Evolutionary conservation across 2,888 invertebrate genomes (phyloP).

Genomic region (Heliconius ethilla): DNA sequence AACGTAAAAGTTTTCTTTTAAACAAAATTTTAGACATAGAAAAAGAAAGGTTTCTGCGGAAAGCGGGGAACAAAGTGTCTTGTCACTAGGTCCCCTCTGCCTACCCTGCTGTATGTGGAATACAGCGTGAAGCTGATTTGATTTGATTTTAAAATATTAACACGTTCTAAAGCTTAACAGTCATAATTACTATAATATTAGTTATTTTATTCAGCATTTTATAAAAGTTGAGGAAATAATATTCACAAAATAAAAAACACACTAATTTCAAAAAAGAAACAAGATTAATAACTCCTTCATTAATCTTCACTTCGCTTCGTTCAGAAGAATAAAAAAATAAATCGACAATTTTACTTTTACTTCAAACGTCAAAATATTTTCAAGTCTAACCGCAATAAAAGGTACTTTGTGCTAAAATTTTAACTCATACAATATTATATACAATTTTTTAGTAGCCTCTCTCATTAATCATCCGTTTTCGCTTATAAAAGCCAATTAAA

Average conservation of each 20-base stretch:
- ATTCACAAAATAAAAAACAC: background rate
- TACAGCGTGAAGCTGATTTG: no score
- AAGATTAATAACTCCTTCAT: constrained; percentile 5
- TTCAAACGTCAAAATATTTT: constrained; percentile 34
- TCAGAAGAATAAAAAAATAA: background rate
- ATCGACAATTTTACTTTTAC: constrained; percentile 1
- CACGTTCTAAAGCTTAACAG: no score
- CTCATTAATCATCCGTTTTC: constrained; percentile 47
- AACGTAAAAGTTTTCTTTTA: no score
- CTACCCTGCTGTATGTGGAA: no score
- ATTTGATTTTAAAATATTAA: no score
- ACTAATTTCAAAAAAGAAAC: background rate
- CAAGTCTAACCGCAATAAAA: constrained; percentile 9
- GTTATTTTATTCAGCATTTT: no score
- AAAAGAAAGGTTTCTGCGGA: no score
- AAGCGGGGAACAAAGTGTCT: no score
- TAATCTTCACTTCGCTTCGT: background rate
- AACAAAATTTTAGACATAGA: no score
- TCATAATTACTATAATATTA: background rate
- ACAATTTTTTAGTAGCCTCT: constrained; percentile 35
- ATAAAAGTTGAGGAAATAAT: background rate
- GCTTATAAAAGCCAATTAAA: constrained; percentile 48
- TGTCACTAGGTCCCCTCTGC: no score
- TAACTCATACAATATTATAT: constrained; percentile 20
- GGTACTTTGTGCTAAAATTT: constrained; percentile 13